A percentile compares a stretch with the other conserved stretches of the same genome.
Conservation (phyloP, 2,113 vertebrate genomes). For the Heloderma charlesbogerti region DNA sequence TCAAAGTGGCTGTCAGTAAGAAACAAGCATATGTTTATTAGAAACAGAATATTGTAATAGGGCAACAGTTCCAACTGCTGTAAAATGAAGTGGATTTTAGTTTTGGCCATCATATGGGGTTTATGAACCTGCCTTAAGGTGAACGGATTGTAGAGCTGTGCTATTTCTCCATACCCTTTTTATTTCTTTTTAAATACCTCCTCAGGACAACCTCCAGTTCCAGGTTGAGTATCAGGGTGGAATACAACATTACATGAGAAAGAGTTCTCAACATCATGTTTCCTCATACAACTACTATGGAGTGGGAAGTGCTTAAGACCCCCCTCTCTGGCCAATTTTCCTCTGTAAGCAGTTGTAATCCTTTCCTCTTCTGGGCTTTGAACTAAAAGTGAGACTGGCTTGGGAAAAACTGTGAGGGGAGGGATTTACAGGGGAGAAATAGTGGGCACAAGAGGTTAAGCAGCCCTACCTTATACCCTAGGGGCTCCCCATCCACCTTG, state of each 20-base stretch:
- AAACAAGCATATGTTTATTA: not conserved
- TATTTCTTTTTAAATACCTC: not conserved
- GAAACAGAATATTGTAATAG: not conserved
- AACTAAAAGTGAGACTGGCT: not conserved
- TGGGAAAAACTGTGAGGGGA: not conserved
- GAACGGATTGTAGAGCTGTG: not conserved
- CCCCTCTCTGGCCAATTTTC: not conserved
- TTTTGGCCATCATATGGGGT: too few species aligned
- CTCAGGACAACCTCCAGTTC: too few species aligned
- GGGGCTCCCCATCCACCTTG: too few species aligned
- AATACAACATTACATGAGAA: too few species aligned
- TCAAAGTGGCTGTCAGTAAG: not conserved
- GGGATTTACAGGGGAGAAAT: not conserved
- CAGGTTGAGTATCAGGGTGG: too few species aligned
- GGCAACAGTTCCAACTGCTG: not conserved
- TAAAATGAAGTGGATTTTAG: not conserved
- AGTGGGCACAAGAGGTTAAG: not conserved
- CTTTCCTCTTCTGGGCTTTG: too few species aligned
- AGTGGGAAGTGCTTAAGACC: not conserved
- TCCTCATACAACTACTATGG: not conserved
- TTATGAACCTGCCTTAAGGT: not conserved
- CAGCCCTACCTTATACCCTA: not conserved
- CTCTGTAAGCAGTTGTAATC: not conserved
- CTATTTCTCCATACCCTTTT: not conserved
- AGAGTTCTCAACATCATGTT: not conserved